Percentiles rank a stretch among this genome's conserved stretches.
Conservation (phyloP, 2,888 invertebrate genomes). For the Erebia palarica region DNA sequence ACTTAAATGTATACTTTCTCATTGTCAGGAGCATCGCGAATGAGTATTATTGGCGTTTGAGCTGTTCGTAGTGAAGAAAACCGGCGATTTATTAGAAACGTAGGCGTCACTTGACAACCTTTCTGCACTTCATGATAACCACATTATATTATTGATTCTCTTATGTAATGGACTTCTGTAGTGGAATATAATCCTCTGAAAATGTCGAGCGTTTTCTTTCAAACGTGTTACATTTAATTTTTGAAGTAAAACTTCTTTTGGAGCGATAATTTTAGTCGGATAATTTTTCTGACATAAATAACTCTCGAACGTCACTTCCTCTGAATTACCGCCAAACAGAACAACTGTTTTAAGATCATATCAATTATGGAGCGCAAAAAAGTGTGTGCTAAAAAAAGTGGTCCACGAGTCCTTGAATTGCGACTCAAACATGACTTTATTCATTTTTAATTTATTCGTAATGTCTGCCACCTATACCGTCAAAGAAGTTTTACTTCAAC, state of each 20-base stretch:
- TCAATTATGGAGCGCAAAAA: too few species aligned
- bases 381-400: too few species aligned
- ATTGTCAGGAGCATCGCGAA: constrained; percentile 32
- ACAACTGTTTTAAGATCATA: too few species aligned
- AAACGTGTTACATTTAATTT: constrained; percentile 22
- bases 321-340: too few species aligned
- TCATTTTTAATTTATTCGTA: too few species aligned
- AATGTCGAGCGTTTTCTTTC: constrained; percentile 29
- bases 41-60: constrained; percentile 31
- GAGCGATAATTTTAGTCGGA: too few species aligned
- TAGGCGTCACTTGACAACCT: constrained; percentile 26
- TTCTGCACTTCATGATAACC: constrained; percentile 25
- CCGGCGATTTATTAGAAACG: constrained; percentile 29
- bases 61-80: constrained; percentile 27
- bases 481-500: too few species aligned
- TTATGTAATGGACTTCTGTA: constrained; percentile 20
- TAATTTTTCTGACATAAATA: too few species aligned
- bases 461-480: too few species aligned
- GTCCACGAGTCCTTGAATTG: too few species aligned
- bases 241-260: neutral
- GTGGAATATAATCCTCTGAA: constrained; percentile 29
- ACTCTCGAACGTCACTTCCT: too few species aligned
- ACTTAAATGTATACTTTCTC: constrained; percentile 29
- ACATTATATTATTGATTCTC: constrained; percentile 21
- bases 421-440: too few species aligned